These are phyloP conservation scores for Lordiphosa andalusiaca DNA, from an alignment of 2,888 invertebrate species.

Conservation along the genomic window DNA sequence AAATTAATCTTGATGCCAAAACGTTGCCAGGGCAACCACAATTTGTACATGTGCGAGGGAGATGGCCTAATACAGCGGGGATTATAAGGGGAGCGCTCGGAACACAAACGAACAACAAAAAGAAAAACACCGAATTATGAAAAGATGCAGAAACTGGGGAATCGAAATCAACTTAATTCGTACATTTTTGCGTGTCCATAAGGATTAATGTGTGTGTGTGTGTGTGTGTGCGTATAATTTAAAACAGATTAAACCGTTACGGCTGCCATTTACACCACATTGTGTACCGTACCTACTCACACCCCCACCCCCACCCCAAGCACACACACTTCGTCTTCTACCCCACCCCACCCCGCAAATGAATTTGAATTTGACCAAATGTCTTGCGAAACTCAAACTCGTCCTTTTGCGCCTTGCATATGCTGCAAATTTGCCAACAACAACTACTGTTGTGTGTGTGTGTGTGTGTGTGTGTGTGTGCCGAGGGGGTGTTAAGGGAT, in stretches of 20 bases:
- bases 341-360: conserved; percentile 36
- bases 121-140: conserved; percentile 41
- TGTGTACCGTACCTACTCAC: neutral
- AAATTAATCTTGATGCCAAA: conserved; percentile 78
- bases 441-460: too few species aligned
- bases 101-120: conserved; percentile 17
- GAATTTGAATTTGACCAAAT: conserved; percentile 74
- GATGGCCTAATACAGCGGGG: conserved; percentile 39
- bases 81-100: conserved; percentile 64
- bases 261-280: conserved; percentile 76
- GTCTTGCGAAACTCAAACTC: conserved; percentile 62
- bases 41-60: conserved; percentile 10
- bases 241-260: conserved; percentile 79
- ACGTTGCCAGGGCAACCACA: conserved; percentile 64
- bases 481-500: conserved; percentile 16
- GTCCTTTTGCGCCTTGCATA: conserved; percentile 57
- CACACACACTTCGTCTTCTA: conserved; percentile 42
- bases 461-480: neutral
- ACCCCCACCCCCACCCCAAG: neutral
- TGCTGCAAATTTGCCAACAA: conserved; percentile 71
- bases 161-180: conserved; percentile 23
- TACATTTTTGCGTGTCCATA: conserved; percentile 7
- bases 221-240: conserved; percentile 70
- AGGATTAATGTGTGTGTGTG: conserved; percentile 20
- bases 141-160: conserved; percentile 36